Evolutionary conservation across 2,888 invertebrate genomes (phyloP), one percentile per base, ranked within the genome.

Genomic region (Drosophila paranaensis): DNA sequence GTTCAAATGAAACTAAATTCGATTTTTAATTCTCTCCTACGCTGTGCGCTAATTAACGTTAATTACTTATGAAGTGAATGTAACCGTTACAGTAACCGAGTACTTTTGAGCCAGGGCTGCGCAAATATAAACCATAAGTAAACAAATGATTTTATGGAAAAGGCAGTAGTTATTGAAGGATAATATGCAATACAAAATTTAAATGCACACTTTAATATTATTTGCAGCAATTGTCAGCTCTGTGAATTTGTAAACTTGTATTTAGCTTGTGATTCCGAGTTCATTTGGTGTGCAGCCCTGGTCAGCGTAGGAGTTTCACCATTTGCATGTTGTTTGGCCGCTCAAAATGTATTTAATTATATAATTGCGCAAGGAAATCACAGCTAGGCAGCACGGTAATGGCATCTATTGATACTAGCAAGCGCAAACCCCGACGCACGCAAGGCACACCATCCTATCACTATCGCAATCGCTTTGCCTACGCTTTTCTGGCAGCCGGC

Each of bases 371-470:
- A n/a, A 54, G 10, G 37, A 10, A n/a, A 16, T 14, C 27, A 39
- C 6, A 61, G 40, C 10, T 56, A 13, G 27, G 40, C 43, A 57
- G 27, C 51, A 58, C 53, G 72, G 90, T 89, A 76, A 91, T 91
- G 91, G 91, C 82, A 50, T 71, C 80, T 40, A 88, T 80, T 70
- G 94, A 95, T 93, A 93, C 93, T 58, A 94, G 93, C 77, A 94
- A 93, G 90, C 93, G 95, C 91, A 96, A 96, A 93, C 95, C 95
- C 74, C 94, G 95, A 92, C 94, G 94, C 93, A 92, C 95, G 69
- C 94, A 93, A 91, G 95, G 95, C 80, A 95, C 96, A 48, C 95
- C 95, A 50, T 94, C 95, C 55, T 94, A 93, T 75, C 89, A 82
- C 71, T 93, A 94, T 67, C 93, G 95, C 74, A 95, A 95, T 91